phyloP scores from a whole-genome alignment of 2,797 vertebrate genomes.

The Melanotaenia parkinsoni region DNA sequence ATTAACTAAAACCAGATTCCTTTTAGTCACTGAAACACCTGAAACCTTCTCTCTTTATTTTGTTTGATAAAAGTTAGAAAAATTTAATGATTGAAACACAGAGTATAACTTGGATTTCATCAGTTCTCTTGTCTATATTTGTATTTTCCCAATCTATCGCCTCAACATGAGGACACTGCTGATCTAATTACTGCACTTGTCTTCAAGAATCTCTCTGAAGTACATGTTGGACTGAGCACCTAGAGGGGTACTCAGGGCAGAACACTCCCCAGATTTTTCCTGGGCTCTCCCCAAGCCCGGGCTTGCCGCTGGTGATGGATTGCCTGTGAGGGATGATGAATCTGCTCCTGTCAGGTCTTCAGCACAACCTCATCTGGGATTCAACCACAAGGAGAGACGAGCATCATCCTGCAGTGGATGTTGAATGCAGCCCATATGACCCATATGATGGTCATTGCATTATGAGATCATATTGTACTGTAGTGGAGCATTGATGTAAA shows the following conservation, averaged over 20 bases:
- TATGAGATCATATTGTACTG: neutral
- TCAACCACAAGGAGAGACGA: slow-evolving; percentile 46
- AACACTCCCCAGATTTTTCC: slow-evolving; percentile 29
- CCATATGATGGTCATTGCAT: neutral
- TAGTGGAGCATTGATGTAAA: neutral
- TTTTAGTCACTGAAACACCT: neutral
- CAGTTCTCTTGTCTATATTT: slow-evolving; percentile 20
- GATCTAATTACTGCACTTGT: slow-evolving; percentile 42
- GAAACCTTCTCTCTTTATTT: too few relatives aligned
- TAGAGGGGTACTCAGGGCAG: slow-evolving; percentile 26
- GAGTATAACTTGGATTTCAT: slow-evolving; percentile 3
- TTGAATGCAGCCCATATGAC: slow-evolving; percentile 23
- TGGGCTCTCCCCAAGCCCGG: slow-evolving; percentile 16
- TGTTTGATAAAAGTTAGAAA: slow-evolving; percentile 1
- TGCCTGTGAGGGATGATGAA: slow-evolving; percentile 69
- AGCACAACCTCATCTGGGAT: slow-evolving; percentile 70
- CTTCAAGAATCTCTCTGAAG: slow-evolving; percentile 38
- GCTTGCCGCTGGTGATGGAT: slow-evolving; percentile 69
- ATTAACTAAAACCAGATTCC: neutral
- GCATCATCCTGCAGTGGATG: slow-evolving; percentile 36
- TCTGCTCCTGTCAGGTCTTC: slow-evolving; percentile 61
- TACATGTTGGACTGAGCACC: slow-evolving; percentile 41
- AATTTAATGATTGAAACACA: neutral
- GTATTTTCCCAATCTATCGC: slow-evolving; percentile 36
- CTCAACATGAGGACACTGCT: slow-evolving; percentile 32